Evolutionary conservation across 2,888 invertebrate genomes (phyloP).

Genomic region (Cantharis rufa): DNA sequence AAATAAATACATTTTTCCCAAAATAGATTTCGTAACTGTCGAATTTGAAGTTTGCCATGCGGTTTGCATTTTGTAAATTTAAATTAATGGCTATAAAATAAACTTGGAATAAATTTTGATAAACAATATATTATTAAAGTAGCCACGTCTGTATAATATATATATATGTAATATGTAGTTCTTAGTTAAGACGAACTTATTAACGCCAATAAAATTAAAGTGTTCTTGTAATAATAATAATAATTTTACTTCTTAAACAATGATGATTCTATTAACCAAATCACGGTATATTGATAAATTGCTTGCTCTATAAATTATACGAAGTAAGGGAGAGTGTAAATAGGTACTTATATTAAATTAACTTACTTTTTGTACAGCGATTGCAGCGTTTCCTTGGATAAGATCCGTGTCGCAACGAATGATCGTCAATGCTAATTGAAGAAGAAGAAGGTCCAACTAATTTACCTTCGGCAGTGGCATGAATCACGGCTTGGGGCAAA

Average conservation of each 20-base stretch:
- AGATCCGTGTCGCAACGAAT: conserved; percentile 51
- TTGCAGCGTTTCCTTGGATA: conserved; percentile 53
- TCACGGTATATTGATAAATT: conserved; percentile 43
- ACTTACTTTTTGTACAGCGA: conserved; percentile 51
- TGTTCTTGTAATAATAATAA: conserved; percentile 6
- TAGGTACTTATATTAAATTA: conserved; percentile 27
- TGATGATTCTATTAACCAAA: conserved; percentile 43
- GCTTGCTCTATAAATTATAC: conserved; percentile 25
- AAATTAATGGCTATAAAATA: neutral
- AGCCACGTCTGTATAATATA: no score
- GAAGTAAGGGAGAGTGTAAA: conserved; percentile 33
- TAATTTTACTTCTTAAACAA: conserved; percentile 36
- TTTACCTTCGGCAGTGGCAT: conserved; percentile 43
- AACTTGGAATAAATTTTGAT: neutral
- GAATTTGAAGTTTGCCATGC: neutral
- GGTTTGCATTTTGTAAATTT: neutral
- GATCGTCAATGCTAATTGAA: conserved; percentile 45
- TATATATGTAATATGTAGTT: no score
- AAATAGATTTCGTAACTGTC: neutral
- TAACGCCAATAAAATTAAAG: conserved; percentile 16
- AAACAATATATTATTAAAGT: neutral
- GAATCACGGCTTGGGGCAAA: conserved; percentile 44
- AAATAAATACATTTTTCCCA: neutral
- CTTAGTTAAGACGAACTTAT: conserved; percentile 1
- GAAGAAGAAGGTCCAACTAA: conserved; percentile 32